Evolutionary conservation across 2,797 vertebrate genomes (phyloP).

Genomic region (Rhinatrema bivittatum): DNA sequence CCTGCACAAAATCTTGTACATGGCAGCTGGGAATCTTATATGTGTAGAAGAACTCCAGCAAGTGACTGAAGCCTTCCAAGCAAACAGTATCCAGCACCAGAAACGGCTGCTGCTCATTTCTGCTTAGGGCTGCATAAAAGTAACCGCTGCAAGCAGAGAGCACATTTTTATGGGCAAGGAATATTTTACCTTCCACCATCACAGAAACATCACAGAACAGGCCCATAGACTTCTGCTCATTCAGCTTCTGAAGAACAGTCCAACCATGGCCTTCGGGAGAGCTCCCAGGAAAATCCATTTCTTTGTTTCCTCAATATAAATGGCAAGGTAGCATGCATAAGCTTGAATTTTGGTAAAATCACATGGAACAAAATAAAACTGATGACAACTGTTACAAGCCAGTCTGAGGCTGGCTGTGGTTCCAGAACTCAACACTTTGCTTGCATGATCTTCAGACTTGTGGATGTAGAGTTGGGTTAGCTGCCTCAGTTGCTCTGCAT

Average conservation of each 20-base stretch:
- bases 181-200: conserved; percentile 18
- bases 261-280: conserved; percentile 10
- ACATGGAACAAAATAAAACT: too few species aligned
- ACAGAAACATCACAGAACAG: conserved; percentile 22
- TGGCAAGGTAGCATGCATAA: too few species aligned
- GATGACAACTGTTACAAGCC: too few species aligned
- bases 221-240: conserved; percentile 19
- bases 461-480: too few species aligned
- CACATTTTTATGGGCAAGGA: conserved; percentile 23
- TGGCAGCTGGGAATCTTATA: conserved; percentile 19
- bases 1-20: conserved; percentile 14
- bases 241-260: conserved; percentile 16
- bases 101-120: conserved; percentile 15
- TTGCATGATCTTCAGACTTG: too few species aligned
- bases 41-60: conserved; percentile 18
- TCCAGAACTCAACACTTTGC: too few species aligned
- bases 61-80: conserved; percentile 18
- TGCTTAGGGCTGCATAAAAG: conserved; percentile 14
- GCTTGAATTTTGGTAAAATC: too few species aligned
- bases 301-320: too few species aligned
- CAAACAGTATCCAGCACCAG: conserved; percentile 10
- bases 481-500: too few species aligned
- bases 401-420: too few species aligned
- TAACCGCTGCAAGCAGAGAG: conserved; percentile 21
- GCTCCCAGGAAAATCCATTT: too few species aligned